Evolutionary conservation across 2,888 invertebrate genomes (phyloP).

Genomic region (Plusia festucae): DNA sequence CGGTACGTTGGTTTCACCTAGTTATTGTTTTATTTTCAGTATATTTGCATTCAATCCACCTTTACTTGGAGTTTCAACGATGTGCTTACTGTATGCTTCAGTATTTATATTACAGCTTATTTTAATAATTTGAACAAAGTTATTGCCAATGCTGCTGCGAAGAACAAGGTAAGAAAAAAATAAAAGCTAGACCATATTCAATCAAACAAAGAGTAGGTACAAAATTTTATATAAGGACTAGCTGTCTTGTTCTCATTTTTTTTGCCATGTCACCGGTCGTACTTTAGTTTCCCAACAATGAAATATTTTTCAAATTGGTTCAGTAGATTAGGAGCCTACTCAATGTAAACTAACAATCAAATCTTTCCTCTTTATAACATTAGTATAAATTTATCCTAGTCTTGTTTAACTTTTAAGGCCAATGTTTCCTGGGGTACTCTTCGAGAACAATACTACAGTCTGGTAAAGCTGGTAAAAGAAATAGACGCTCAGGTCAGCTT

Average conservation of each 20-base stretch:
- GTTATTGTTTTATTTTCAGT: conserved; percentile 44
- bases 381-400: too few species aligned
- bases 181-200: too few species aligned
- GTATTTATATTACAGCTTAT: conserved; percentile 62
- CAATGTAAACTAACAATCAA: too few species aligned
- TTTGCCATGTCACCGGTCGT: too few species aligned
- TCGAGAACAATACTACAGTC: conserved; percentile 60
- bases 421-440: conserved; percentile 65
- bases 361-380: too few species aligned
- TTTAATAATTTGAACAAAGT: conserved; percentile 56
- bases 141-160: conserved; percentile 44
- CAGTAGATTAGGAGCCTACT: too few species aligned
- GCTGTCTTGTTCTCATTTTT: too few species aligned
- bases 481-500: conserved; percentile 62
- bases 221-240: not conserved
- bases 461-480: conserved; percentile 60
- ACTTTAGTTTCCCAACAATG: too few species aligned
- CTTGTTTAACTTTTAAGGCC: conserved; percentile 62
- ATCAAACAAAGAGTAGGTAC: too few species aligned
- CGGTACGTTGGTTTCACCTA: not conserved
- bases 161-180: conserved; percentile 58
- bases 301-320: too few species aligned
- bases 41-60: conserved; percentile 55
- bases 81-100: conserved; percentile 59
- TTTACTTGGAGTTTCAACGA: conserved; percentile 62